Evolutionary conservation across 92 coral and sea anemone genomes (phyloP).

Genomic region (Diadumene lineata): DNA sequence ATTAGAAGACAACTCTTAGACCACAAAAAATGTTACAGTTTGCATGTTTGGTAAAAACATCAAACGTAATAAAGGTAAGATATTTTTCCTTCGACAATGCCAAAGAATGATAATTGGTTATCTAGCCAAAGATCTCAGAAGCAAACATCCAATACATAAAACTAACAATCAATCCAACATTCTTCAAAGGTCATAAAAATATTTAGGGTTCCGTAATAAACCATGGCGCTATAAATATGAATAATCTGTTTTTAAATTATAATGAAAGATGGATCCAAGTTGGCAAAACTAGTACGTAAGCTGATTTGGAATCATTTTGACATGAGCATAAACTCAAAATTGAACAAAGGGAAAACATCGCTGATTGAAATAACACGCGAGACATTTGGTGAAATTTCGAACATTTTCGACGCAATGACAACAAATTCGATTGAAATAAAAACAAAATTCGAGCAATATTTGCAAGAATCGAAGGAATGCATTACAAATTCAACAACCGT

Average conservation of each 20-base stretch:
- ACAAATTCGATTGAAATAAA: too few relatives aligned
- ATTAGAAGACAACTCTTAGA: too few relatives aligned
- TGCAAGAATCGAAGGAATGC: background rate
- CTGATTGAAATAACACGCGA: too few relatives aligned
- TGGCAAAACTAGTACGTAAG: background rate
- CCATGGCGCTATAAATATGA: background rate
- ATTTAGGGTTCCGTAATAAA: conserved; percentile 16
- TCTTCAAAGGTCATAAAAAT: conserved; percentile 2
- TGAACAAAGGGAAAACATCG: background rate
- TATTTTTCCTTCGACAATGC: too few relatives aligned
- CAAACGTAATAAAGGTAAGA: too few relatives aligned
- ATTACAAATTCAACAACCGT: background rate
- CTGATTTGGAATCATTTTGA: background rate
- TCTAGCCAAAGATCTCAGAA: conserved; percentile 12
- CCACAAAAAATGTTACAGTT: too few relatives aligned
- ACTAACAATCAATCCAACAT: conserved; percentile 15
- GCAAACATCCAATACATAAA: conserved; percentile 15
- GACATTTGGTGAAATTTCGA: too few relatives aligned
- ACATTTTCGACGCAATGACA: too few relatives aligned
- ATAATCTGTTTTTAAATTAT: conserved; percentile 26
- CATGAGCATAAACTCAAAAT: conserved; percentile 2
- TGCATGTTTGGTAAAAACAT: too few relatives aligned
- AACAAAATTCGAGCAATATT: background rate
- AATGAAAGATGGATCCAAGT: background rate
- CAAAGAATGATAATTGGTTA: too few relatives aligned